These are phyloP conservation scores for Peromyscus nudipes DNA, from an alignment of 2,797 vertebrate genomes.

Conservation along the genomic window DNA sequence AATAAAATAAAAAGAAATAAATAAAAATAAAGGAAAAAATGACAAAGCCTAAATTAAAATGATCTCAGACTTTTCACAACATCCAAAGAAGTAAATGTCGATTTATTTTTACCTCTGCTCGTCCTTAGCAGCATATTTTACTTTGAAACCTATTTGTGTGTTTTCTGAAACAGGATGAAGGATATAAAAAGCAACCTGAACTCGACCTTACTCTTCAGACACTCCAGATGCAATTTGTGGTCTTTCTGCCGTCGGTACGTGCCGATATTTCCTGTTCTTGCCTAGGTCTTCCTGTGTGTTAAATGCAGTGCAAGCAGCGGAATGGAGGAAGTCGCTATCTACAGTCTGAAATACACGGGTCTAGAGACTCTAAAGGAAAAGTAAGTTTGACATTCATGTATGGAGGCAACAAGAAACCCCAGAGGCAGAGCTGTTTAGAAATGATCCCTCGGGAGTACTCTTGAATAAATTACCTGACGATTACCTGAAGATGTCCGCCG, in stretches of 20 bases:
- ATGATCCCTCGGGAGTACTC: neutral
- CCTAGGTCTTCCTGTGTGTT: neutral
- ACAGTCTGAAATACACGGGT: constrained; percentile 9
- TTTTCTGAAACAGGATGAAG: constrained; percentile 34
- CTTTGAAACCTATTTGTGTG: constrained; percentile 5
- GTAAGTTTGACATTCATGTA: neutral
- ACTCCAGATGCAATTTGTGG: neutral
- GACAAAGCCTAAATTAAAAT: constrained; percentile 56
- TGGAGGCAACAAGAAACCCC: neutral
- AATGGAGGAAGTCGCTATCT: neutral
- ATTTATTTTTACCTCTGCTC: constrained; percentile 23
- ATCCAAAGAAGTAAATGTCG: neutral
- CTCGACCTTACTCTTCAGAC: neutral
- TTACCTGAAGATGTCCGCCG: neutral
- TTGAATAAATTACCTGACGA: constrained; percentile 14
- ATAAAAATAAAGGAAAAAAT: neutral
- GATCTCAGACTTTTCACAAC: constrained; percentile 7
- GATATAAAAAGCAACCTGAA: constrained; percentile 38
- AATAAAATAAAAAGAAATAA: neutral
- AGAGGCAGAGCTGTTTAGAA: constrained; percentile 35
- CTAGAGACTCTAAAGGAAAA: constrained; percentile 40
- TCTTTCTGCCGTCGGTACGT: neutral
- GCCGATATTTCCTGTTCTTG: constrained; percentile 29
- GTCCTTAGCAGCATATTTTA: constrained; percentile 35
- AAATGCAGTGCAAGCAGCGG: neutral